Base-by-base conservation (phyloP, 1,140 invertebrate genomes). In the Bathynomus jamesi region DNA sequence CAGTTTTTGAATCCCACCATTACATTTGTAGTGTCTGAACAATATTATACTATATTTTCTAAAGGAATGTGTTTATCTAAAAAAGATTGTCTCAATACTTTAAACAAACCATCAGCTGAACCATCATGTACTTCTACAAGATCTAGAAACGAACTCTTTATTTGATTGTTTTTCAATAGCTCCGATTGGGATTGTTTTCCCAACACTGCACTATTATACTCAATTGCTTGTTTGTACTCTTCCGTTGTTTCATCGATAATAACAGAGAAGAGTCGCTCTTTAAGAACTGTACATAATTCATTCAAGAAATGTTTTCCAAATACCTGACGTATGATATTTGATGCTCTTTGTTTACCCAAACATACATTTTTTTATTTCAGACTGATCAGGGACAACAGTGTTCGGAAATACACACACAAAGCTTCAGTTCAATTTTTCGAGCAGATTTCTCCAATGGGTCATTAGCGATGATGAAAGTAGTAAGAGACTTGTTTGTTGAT, bases 21-120 rank as follows among this genome's bases (percentile, higher is more conserved):
- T 5, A 66, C 62, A 65, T 76, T 75, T 24, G 74, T 76, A 0
- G 74, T 76, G 62, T 76, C 72, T 4, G 74, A 73, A 61, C 72
- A 75, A 28, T 70, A 76, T 7, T 32, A 32, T 27, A 74, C 63
- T 3, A 40, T 40, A 53, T 75, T 75, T 5, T 62, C 24, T 28
- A 75, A 1, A 27, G 60, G 73, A 30, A 75, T 71, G 2, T 65
- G 11, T 32, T 67, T 68, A 8, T 32, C 28, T 32, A 10, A n/a
- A 31, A 71, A 63, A 17, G 21, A 65, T 28, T 71, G 62, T 28
- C 65, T 68, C 28, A 71, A 21, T 24, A 21, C 29, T 17, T 46
- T 68, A 65, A 31, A 1, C 17, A 65, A 11, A 61, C 30, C 40
- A 1, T 60, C 27, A n/a, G 67, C 7, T 21, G 40, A 8, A 27